Conservation (phyloP, 2,888 invertebrate species). For the Eretmocerus hayati region DNA sequence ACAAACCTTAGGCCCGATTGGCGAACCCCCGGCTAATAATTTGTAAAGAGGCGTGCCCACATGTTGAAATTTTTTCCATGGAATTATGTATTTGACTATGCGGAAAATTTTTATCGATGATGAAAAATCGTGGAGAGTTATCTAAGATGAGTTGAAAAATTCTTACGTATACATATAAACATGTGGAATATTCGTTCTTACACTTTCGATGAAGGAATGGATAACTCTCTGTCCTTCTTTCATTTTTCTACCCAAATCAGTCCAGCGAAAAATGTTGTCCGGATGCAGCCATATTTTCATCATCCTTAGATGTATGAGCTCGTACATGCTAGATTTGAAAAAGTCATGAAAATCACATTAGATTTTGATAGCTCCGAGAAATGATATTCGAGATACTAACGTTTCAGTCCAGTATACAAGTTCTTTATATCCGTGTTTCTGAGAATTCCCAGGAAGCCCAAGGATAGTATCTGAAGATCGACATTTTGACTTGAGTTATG, state of each 20-base stretch:
- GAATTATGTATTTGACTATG: no score
- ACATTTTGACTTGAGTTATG: neutral
- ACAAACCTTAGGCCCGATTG: no score
- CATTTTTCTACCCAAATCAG: conserved; percentile 17
- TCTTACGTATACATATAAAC: no score
- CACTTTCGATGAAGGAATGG: conserved; percentile 24
- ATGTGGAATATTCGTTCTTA: no score
- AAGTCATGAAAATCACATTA: neutral
- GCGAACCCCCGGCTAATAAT: no score
- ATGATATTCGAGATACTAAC: conserved; percentile 5
- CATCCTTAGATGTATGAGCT: conserved; percentile 25
- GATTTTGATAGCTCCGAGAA: neutral
- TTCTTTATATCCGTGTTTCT: conserved; percentile 22
- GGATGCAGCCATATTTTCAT: conserved; percentile 29
- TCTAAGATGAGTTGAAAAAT: no score
- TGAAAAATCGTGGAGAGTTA: no score
- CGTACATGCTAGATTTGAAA: conserved; percentile 23
- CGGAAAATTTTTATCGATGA: no score
- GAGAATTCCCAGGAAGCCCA: conserved; percentile 24
- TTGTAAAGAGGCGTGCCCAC: no score
- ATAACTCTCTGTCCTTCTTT: conserved; percentile 22
- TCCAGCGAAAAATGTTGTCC: conserved; percentile 23
- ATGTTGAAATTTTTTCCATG: no score
- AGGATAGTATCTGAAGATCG: conserved; percentile 26
- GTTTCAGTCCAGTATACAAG: conserved; percentile 24